phyloP scores from a whole-genome alignment of 2,113 vertebrate genomes.

The Melierax canorus region DNA sequence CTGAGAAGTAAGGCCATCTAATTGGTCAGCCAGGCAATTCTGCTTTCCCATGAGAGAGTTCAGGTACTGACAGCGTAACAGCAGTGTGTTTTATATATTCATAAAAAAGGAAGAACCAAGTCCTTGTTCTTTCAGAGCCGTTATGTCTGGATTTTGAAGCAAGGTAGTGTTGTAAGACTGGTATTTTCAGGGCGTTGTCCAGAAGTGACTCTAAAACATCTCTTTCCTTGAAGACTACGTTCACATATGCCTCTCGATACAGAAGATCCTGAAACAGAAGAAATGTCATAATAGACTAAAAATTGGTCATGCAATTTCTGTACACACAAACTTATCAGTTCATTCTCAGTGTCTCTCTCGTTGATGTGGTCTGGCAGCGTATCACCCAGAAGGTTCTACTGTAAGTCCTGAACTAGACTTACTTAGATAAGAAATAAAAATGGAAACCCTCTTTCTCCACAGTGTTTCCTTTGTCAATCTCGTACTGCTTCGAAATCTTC shows the following conservation, averaged over 20 bases:
- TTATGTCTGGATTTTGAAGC: not conserved
- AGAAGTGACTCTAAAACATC: not conserved
- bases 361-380: not conserved
- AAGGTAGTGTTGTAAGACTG: not conserved
- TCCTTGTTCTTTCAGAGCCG: not conserved
- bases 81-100: not conserved
- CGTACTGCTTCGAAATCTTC: not conserved
- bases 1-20: not conserved
- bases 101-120: not conserved
- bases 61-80: not conserved
- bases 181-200: not conserved
- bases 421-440: not conserved
- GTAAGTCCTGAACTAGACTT: not conserved
- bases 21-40: not conserved
- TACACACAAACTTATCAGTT: not conserved
- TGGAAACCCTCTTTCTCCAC: not conserved
- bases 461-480: not conserved
- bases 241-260: accelerated
- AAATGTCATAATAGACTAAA: not conserved
- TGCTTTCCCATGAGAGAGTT: not conserved
- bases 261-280: not conserved
- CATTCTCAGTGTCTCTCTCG: not conserved
- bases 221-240: not conserved
- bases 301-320: not conserved
- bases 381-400: not conserved